Percentiles rank a stretch among this genome's conserved stretches.
These are phyloP conservation scores for Drosophila parthenogenetica DNA, from an alignment of 2,888 invertebrate species.

Conservation along the genomic window DNA sequence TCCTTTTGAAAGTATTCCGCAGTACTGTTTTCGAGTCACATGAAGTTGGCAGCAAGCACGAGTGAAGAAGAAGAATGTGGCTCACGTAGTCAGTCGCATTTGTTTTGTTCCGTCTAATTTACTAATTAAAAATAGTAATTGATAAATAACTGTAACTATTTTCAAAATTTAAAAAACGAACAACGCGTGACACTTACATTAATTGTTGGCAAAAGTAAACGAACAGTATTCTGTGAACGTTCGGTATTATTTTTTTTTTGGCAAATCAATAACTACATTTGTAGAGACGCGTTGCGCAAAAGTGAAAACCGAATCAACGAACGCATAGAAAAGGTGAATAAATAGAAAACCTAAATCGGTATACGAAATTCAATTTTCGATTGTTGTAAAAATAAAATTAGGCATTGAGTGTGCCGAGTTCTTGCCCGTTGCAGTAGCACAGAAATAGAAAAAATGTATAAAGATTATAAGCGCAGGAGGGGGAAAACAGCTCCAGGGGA, in stretches of 20 bases:
- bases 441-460: slow-evolving; percentile 59
- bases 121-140: slow-evolving; percentile 24
- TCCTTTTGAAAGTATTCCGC: neutral
- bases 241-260: slow-evolving; percentile 55
- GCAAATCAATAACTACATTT: slow-evolving; percentile 69
- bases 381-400: slow-evolving; percentile 52
- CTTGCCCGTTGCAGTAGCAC: slow-evolving; percentile 34
- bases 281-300: slow-evolving; percentile 68
- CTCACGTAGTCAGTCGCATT: slow-evolving; percentile 61
- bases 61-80: slow-evolving; percentile 58
- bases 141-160: slow-evolving; percentile 20
- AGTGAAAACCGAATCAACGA: slow-evolving; percentile 72
- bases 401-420: slow-evolving; percentile 55
- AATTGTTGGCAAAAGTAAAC: slow-evolving; percentile 33
- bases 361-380: slow-evolving; percentile 47
- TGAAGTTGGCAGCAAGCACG: slow-evolving; percentile 32
- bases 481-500: slow-evolving; percentile 61
- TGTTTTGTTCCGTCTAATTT: slow-evolving; percentile 59
- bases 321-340: slow-evolving; percentile 72
- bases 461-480: slow-evolving; percentile 15
- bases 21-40: slow-evolving; percentile 4
- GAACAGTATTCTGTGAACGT: slow-evolving; percentile 64
- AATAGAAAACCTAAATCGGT: slow-evolving; percentile 53
- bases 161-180: slow-evolving; percentile 33
- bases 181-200: slow-evolving; percentile 24